These are phyloP conservation scores for Tolypeutes matacus DNA, from an alignment of 2,797 vertebrate genomes.

Conservation along the genomic window DNA sequence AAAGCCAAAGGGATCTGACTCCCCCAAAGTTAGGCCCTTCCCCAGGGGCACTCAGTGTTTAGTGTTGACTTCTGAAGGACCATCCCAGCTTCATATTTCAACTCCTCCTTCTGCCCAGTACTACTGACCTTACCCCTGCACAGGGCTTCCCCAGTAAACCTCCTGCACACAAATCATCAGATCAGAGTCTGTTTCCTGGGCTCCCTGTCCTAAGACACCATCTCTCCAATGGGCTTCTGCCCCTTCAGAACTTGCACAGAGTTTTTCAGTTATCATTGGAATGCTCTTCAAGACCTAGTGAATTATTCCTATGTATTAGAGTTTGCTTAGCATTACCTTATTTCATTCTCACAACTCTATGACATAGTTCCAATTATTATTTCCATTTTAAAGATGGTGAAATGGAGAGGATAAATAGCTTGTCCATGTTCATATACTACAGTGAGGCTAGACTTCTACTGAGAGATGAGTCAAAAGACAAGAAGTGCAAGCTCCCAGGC, in stretches of 20 bases:
- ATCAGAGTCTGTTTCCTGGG: not conserved
- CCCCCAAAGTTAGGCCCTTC: not conserved
- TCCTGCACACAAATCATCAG: no score
- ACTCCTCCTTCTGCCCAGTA: not conserved
- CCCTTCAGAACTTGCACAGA: not conserved
- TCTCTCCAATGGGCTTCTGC: not conserved
- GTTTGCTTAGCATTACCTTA: not conserved
- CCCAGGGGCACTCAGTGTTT: not conserved
- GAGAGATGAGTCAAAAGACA: conserved; percentile 26
- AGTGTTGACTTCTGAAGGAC: not conserved
- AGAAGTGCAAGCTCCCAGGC: not conserved
- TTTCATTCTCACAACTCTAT: not conserved
- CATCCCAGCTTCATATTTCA: not conserved
- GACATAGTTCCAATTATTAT: not conserved
- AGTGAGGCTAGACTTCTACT: not conserved
- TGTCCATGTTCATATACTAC: not conserved
- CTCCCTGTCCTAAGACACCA: not conserved
- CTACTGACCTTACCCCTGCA: not conserved
- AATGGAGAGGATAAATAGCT: not conserved
- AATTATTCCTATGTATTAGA: not conserved
- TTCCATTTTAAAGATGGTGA: not conserved
- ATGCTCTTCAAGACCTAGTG: not conserved
- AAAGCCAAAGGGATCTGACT: not conserved
- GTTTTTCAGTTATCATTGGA: not conserved
- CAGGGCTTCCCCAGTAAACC: not conserved